Evolutionary conservation across 2,113 vertebrate genomes (phyloP).

Genomic region (Myotis brandtii): DNA sequence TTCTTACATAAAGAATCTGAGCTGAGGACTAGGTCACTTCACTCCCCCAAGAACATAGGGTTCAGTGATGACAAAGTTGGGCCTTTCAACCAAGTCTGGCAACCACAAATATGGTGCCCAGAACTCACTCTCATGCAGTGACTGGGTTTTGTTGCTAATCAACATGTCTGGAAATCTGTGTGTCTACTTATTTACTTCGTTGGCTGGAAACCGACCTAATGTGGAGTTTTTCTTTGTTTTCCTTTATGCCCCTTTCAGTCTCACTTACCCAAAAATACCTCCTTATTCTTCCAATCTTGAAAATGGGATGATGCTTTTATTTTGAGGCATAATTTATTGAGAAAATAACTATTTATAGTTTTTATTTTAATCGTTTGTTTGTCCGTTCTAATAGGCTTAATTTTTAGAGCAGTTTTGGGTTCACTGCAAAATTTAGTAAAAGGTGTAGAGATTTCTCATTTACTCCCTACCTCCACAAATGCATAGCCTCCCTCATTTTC

Average conservation of each 20-base stretch:
- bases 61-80: neutral
- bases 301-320: neutral
- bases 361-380: neutral
- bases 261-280: neutral
- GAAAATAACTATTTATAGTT: neutral
- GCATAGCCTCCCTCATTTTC: no score
- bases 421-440: neutral
- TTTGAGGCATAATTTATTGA: slow-evolving; percentile 18
- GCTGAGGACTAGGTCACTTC: neutral
- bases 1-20: neutral
- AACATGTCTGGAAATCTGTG: neutral
- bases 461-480: neutral
- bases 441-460: neutral
- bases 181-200: neutral
- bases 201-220: neutral
- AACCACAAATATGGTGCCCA: no score
- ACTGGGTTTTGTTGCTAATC: neutral
- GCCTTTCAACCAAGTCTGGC: neutral
- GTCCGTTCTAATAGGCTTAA: neutral
- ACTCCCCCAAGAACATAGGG: no score
- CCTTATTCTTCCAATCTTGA: neutral
- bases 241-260: neutral
- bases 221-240: neutral
- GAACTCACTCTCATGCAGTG: neutral
- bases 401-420: neutral